Evolutionary conservation across 2,113 vertebrate genomes (phyloP).

Genomic region (Platichthys flesus): DNA sequence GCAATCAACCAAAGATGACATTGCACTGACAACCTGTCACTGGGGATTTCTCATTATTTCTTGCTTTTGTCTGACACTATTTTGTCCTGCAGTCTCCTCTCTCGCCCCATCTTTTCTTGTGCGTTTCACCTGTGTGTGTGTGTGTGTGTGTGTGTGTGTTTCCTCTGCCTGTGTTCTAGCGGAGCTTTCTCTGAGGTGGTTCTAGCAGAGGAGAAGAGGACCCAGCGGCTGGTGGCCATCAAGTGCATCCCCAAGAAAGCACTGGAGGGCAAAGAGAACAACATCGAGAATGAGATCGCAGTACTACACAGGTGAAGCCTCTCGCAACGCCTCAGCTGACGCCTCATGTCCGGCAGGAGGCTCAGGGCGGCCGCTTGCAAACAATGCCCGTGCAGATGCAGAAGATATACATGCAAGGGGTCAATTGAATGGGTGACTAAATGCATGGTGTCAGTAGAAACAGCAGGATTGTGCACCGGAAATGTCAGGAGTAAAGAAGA

Average conservation of each 20-base stretch:
- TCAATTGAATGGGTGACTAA: conserved; percentile 71
- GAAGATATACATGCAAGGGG: conserved; percentile 33
- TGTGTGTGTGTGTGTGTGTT: conserved; percentile 6
- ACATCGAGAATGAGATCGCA: conserved; percentile 96
- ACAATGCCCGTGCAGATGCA: conserved; percentile 12
- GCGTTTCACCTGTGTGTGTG: conserved; percentile 18
- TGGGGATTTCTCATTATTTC: not conserved
- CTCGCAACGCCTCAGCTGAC: not conserved
- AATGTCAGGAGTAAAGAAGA: conserved; percentile 86
- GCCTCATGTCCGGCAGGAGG: conserved; percentile 14
- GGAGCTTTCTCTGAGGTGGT: conserved; percentile 98
- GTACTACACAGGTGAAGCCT: conserved; percentile 92
- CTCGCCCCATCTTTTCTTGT: conserved; percentile 1
- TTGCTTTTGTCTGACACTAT: not conserved
- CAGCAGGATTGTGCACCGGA: conserved; percentile 80
- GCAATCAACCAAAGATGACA: not conserved
- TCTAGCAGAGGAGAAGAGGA: conserved; percentile 93
- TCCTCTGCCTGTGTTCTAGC: conserved; percentile 71
- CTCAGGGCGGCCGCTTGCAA: not conserved
- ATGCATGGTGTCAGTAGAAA: conserved; percentile 79
- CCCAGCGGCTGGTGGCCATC: conserved; percentile 93
- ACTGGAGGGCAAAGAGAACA: conserved; percentile 95
- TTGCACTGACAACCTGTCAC: not conserved
- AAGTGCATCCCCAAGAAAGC: conserved; percentile 98
- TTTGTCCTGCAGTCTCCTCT: not conserved